Evolutionary conservation across 2,888 invertebrate species (phyloP).

Genomic region (Aspidapion aeneum): DNA sequence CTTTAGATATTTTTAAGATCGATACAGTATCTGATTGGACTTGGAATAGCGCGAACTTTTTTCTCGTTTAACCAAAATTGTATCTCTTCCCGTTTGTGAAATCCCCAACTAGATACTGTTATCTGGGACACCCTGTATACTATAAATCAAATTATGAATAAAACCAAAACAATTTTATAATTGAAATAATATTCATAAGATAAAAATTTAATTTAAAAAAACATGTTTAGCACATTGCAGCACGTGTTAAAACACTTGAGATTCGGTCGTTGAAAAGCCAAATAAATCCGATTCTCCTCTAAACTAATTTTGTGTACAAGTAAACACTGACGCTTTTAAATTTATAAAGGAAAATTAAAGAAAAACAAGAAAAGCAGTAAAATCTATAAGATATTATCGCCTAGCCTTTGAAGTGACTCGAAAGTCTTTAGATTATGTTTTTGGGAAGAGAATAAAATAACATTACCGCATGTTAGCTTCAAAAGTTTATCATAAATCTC

Average conservation of each 20-base stretch:
- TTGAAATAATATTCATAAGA: too few relatives aligned
- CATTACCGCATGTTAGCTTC: neutral
- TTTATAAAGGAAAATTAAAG: conserved; percentile 12
- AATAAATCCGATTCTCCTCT: neutral
- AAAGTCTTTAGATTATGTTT: neutral
- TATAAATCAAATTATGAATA: too few relatives aligned
- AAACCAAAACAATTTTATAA: too few relatives aligned
- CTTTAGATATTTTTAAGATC: too few relatives aligned
- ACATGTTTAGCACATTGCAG: neutral
- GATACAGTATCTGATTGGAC: too few relatives aligned
- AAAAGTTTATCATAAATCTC: neutral
- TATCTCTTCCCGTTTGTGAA: too few relatives aligned
- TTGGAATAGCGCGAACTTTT: too few relatives aligned
- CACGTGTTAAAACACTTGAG: neutral
- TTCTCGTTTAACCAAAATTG: too few relatives aligned
- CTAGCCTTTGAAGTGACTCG: conserved; percentile 16
- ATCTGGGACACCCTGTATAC: too few relatives aligned
- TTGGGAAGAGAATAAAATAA: neutral
- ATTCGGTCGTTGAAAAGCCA: neutral
- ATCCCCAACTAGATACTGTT: too few relatives aligned
- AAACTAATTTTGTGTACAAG: neutral
- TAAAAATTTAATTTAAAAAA: neutral
- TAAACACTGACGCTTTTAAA: neutral
- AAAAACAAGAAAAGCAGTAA: conserved; percentile 21
- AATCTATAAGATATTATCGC: conserved; percentile 20